These are phyloP conservation scores for Plotosus lineatus DNA, from an alignment of 2,113 vertebrate genomes.

Conservation along the genomic window DNA sequence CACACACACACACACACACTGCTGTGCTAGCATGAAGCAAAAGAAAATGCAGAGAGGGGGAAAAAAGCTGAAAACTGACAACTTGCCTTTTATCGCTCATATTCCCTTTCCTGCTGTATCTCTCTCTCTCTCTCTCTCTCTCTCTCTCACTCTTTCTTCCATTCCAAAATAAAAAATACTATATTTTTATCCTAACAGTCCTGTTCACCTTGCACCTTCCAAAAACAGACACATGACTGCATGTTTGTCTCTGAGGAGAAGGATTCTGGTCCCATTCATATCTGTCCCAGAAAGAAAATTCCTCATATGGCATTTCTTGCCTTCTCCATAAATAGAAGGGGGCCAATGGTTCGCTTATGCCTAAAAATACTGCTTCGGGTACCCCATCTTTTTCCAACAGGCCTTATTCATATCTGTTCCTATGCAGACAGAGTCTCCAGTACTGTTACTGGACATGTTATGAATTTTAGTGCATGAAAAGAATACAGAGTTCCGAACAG, in stretches of 20 bases:
- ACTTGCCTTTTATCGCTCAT: neutral
- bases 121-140: neutral
- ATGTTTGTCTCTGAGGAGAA: conserved; percentile 1
- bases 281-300: conserved; percentile 9
- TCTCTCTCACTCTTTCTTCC: neutral
- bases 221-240: conserved; percentile 17
- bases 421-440: conserved; percentile 5
- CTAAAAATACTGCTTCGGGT: conserved; percentile 40
- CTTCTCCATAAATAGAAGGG: conserved; percentile 50
- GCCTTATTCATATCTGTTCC: conserved; percentile 50
- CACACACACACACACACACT: too few species aligned
- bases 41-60: conserved; percentile 1
- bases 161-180: neutral
- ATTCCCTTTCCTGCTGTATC: conserved; percentile 4
- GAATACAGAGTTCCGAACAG: neutral
- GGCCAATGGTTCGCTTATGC: conserved; percentile 37
- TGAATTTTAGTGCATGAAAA: neutral
- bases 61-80: neutral
- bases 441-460: conserved; percentile 3
- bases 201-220: neutral
- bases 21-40: conserved; percentile 42
- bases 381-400: conserved; percentile 22
- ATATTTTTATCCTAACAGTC: neutral
- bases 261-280: conserved; percentile 22
- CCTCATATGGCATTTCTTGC: conserved; percentile 36